A percentile compares a stretch with the other conserved stretches of the same genome.
Conservation (phyloP, 1,140 invertebrate species). For the Apolygus lucorum region DNA sequence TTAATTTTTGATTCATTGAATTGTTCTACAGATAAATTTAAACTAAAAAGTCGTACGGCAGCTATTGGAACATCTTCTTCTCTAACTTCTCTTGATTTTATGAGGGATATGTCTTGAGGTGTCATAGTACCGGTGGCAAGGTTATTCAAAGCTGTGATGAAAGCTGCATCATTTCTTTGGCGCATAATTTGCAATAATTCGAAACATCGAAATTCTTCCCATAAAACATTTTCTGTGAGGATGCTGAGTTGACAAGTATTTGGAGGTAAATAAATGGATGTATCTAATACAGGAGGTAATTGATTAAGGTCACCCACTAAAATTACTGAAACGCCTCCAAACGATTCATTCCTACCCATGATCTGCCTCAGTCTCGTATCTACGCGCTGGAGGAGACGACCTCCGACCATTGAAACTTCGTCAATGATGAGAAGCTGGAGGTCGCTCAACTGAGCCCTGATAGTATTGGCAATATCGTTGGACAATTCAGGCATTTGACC, state of each 20-base stretch:
- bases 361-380: no score
- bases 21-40: no score
- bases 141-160: no score
- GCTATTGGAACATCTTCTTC: neutral
- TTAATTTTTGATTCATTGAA: no score
- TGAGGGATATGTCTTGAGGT: conserved; percentile 25
- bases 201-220: no score
- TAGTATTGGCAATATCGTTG: no score
- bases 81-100: neutral
- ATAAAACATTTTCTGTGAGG: no score
- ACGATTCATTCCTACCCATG: conserved; percentile 5
- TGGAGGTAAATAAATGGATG: conserved; percentile 9
- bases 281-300: conserved; percentile 28
- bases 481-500: no score
- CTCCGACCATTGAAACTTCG: conserved; percentile 27
- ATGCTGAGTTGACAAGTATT: conserved; percentile 8
- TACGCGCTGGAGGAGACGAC: conserved; percentile 17
- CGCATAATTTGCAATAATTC: no score
- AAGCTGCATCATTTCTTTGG: conserved; percentile 26
- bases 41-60: neutral
- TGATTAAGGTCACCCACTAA: conserved; percentile 29
- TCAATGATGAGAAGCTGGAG: conserved; percentile 29
- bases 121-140: no score
- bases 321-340: conserved; percentile 24
- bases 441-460: neutral